phyloP scores from a whole-genome alignment of 2,888 invertebrate species.

The Scelioninae gen. 1 region DNA sequence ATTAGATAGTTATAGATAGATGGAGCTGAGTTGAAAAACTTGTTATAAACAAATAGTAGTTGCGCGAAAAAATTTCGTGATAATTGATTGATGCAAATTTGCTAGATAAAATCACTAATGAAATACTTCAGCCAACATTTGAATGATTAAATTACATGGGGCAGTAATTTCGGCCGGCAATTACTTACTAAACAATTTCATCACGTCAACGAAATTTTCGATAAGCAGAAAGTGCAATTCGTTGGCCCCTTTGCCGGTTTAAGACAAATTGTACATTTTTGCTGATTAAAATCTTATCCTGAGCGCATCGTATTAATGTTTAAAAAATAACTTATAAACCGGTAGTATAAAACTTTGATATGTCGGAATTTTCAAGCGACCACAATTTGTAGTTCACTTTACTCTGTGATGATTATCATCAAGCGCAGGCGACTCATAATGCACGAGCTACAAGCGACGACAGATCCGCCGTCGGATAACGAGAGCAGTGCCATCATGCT shows the following conservation, averaged over 20 bases:
- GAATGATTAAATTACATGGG: slow-evolving; percentile 53
- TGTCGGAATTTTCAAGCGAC: slow-evolving; percentile 41
- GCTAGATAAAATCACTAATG: slow-evolving; percentile 20
- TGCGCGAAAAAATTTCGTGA: neutral
- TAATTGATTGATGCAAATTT: slow-evolving; percentile 33
- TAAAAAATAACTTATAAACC: slow-evolving; percentile 48
- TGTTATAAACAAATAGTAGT: neutral
- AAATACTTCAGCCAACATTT: slow-evolving; percentile 40
- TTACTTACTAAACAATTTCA: slow-evolving; percentile 65
- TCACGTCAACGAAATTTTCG: slow-evolving; percentile 60
- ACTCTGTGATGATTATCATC: slow-evolving; percentile 64
- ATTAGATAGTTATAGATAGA: too few relatives aligned
- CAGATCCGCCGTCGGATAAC: slow-evolving; percentile 64
- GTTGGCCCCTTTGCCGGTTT: slow-evolving; percentile 8
- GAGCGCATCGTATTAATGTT: slow-evolving; percentile 42
- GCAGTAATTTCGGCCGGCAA: slow-evolving; percentile 49
- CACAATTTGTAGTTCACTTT: slow-evolving; percentile 66
- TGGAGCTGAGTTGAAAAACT: too few relatives aligned
- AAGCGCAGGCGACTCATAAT: slow-evolving; percentile 63
- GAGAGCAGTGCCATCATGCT: slow-evolving; percentile 59
- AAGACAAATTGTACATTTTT: slow-evolving; percentile 40
- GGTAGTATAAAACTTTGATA: slow-evolving; percentile 53
- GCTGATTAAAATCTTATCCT: slow-evolving; percentile 61
- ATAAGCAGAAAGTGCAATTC: slow-evolving; percentile 45
- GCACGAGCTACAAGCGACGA: slow-evolving; percentile 63